These are phyloP conservation scores for Maccullochella peelii DNA, from an alignment of 2,113 vertebrate genomes.

Conservation along the genomic window DNA sequence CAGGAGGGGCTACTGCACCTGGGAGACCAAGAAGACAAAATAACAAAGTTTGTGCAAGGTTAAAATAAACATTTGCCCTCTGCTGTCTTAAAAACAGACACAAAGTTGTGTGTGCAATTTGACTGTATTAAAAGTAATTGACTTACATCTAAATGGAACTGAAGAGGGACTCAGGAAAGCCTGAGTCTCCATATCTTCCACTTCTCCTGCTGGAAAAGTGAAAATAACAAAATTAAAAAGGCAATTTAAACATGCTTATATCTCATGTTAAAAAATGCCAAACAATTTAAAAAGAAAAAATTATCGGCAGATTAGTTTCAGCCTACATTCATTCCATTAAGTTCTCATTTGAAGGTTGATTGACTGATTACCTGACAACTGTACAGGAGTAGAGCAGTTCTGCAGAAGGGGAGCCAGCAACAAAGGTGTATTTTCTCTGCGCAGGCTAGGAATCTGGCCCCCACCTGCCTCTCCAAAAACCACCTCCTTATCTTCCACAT, in stretches of 20 bases:
- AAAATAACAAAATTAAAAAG: slow-evolving; percentile 7
- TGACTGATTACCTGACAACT: slow-evolving; percentile 58
- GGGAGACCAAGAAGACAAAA: slow-evolving; percentile 5
- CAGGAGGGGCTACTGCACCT: slow-evolving; percentile 38
- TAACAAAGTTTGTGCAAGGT: not conserved
- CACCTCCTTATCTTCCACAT: slow-evolving; percentile 64
- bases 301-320: not conserved
- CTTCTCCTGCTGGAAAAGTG: slow-evolving; percentile 35
- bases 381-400: slow-evolving; percentile 78
- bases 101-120: not conserved
- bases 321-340: not conserved
- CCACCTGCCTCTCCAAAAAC: slow-evolving; percentile 10
- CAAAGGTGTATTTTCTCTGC: slow-evolving; percentile 19
- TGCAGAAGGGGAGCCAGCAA: slow-evolving; percentile 21
- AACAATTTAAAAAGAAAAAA: not conserved
- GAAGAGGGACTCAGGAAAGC: slow-evolving; percentile 63
- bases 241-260: not conserved
- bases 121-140: not conserved
- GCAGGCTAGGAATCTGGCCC: slow-evolving; percentile 29
- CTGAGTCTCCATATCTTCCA: slow-evolving; percentile 77
- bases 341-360: not conserved
- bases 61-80: not conserved
- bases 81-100: not conserved
- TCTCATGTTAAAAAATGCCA: not conserved
- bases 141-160: slow-evolving; percentile 63